Percentiles rank a stretch among this genome's conserved stretches.
These are phyloP conservation scores for Hipposideros armiger DNA, from an alignment of 2,113 vertebrate species.

Conservation along the genomic window DNA sequence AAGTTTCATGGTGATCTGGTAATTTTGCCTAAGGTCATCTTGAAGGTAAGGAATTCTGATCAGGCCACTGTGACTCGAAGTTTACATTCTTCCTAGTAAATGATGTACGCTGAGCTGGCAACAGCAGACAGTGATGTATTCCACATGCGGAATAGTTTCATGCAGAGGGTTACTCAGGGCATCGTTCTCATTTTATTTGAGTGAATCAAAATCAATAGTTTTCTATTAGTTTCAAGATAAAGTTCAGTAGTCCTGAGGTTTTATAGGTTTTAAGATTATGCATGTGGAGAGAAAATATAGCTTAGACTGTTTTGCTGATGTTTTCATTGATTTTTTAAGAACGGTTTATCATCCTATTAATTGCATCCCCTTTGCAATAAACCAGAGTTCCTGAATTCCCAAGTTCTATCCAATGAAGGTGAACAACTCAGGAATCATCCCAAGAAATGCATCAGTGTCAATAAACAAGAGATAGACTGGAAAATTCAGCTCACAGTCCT, in stretches of 20 bases:
- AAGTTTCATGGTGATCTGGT: not conserved
- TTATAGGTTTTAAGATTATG: conserved; percentile 49
- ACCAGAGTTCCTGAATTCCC: conserved; percentile 19
- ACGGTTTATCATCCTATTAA: conserved; percentile 18
- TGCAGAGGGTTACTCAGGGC: not conserved
- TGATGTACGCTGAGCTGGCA: not conserved
- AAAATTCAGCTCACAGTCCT: not conserved
- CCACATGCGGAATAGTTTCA: conserved; percentile 8
- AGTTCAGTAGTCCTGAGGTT: conserved; percentile 59
- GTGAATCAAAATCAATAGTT: conserved; percentile 73
- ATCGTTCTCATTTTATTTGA: conserved; percentile 59
- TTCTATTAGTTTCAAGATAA: conserved; percentile 66
- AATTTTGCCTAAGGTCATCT: conserved; percentile 13
- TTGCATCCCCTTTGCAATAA: conserved; percentile 8
- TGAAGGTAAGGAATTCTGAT: not conserved
- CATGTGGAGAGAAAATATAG: conserved; percentile 38
- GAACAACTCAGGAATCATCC: not conserved
- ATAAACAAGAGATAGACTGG: not conserved
- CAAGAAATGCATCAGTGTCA: not conserved
- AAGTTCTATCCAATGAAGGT: conserved; percentile 22
- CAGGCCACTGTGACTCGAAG: not conserved
- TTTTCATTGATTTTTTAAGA: conserved; percentile 68
- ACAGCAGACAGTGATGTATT: not conserved
- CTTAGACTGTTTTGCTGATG: not conserved
- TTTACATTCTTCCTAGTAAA: not conserved